Percentiles rank a stretch among this genome's conserved stretches.
These are phyloP conservation scores for Trichopria drosophilae DNA, from an alignment of 2,888 invertebrate genomes.

Conservation along the genomic window DNA sequence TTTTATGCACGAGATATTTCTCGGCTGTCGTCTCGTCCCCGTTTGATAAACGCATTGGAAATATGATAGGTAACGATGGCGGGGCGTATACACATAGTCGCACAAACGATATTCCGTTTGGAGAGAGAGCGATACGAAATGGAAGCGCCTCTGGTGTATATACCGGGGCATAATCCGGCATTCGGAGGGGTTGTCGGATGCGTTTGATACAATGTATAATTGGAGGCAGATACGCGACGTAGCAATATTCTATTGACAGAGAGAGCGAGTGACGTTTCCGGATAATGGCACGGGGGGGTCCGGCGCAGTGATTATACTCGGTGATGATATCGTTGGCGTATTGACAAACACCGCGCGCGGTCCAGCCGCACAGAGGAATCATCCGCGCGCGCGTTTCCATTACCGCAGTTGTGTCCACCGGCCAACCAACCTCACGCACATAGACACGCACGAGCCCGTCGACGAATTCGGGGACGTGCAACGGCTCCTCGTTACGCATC, in stretches of 20 bases:
- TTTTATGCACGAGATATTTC: no score
- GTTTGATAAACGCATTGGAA: no score
- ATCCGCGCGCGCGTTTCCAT: slow-evolving; percentile 39
- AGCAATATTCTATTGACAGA: neutral
- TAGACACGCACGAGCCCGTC: slow-evolving; percentile 11
- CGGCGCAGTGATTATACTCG: slow-evolving; percentile 52
- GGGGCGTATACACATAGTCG: neutral
- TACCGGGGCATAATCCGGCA: no score
- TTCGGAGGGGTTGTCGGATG: no score
- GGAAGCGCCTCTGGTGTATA: no score
- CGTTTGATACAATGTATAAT: slow-evolving; percentile 47
- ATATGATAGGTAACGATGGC: no score
- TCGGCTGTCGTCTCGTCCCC: no score
- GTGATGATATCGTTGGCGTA: slow-evolving; percentile 55
- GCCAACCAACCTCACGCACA: slow-evolving; percentile 23
- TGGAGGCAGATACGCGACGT: slow-evolving; percentile 22
- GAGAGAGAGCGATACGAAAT: slow-evolving; percentile 3
- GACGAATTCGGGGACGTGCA: neutral
- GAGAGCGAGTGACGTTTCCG: neutral
- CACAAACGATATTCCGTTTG: no score
- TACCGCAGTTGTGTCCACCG: slow-evolving; percentile 25
- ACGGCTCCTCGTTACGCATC: slow-evolving; percentile 3
- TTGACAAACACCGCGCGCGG: slow-evolving; percentile 50
- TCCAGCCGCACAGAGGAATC: slow-evolving; percentile 44
- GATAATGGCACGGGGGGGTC: neutral